Percentiles rank a stretch among this genome's conserved stretches.
These are phyloP conservation scores for Apogon hyalosoma DNA, from an alignment of 2,797 vertebrate species.

Conservation along the genomic window DNA sequence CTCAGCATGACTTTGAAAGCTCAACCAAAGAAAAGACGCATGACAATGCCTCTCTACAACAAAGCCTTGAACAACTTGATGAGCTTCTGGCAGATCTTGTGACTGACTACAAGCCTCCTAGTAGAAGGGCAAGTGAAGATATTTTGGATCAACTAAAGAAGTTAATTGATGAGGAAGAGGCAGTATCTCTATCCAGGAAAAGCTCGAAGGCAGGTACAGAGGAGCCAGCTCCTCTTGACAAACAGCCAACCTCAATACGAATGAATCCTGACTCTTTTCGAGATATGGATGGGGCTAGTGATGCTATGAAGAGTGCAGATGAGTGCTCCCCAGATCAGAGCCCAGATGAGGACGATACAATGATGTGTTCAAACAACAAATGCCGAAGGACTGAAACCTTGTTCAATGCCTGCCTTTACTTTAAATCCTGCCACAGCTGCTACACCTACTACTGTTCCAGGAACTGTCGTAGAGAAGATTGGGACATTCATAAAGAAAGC, in stretches of 20 bases:
- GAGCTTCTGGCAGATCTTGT: conserved; percentile 96
- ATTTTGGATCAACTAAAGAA: conserved; percentile 92
- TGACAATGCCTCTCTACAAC: conserved; percentile 88
- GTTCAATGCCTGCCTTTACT: conserved; percentile 98
- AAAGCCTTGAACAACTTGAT: conserved; percentile 95
- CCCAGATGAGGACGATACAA: conserved; percentile 95
- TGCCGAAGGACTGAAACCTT: conserved; percentile 94
- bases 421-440: conserved; percentile 99
- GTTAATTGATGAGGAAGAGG: conserved; percentile 87
- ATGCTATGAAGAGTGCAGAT: conserved; percentile 85
- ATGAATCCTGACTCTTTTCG: conserved; percentile 77
- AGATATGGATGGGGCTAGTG: conserved; percentile 80
- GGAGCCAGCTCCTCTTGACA: conserved; percentile 84
- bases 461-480: conserved; percentile 95
- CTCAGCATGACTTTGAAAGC: conserved; percentile 72
- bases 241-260: conserved; percentile 88
- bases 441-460: conserved; percentile 98
- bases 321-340: conserved; percentile 93
- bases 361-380: conserved; percentile 98
- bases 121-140: conserved; percentile 86
- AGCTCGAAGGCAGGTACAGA: conserved; percentile 69
- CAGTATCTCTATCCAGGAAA: conserved; percentile 81
- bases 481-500: conserved; percentile 96
- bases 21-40: conserved; percentile 84
- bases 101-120: conserved; percentile 92